Evolutionary conservation across 2,113 vertebrate genomes (phyloP), one percentile per base, ranked within the genome.

Genomic region (Climacteris rufus): DNA sequence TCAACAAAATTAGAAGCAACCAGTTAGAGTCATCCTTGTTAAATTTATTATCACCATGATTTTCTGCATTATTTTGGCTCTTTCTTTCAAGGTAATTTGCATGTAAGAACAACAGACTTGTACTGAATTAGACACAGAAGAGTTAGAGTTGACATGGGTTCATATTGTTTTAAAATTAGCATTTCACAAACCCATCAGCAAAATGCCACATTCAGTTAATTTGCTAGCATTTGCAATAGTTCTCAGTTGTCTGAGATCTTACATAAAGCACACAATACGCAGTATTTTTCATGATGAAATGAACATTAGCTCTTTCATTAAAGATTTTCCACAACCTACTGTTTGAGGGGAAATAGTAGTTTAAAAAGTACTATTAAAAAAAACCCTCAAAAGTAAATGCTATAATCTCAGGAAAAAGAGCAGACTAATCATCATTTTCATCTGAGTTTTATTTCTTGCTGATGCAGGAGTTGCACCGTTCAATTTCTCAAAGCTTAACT

Each of bases 1-100:
- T 75, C 37, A 97, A 91, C 92, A 96, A 93, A 96, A 94, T 27
- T 9, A 85, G 50, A 92, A 82, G 21, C 42, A 79, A 88, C 6
- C 25, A 75, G 33, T 92, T 86, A 89, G 39, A 7, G 11, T 69
- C 42, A 77, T 6, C 39, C 5, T 57, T 57, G 9, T 35, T 64
- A 78, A n/a, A 72, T 59, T 64, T 63, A 56, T 52, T 6, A 74
- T 3, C 8, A 25, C 8, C 19, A 57, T 10, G 50, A n/a, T 72
- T 79, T 78, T 54, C 40, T 89, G 24, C 21, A 11, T 87, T 39
- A 53, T 45, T 79, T 76, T 76, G 9, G 9, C 10, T 19, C 47
- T 71, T 40, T 44, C 44, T 78, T 81, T 71, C 56, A 80, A 74
- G 16, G 42, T 52, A 23, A 57, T 87, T 68, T 89, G 40, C 30